phyloP scores from a whole-genome alignment of 2,113 vertebrate species.

The Lasiurus borealis region DNA sequence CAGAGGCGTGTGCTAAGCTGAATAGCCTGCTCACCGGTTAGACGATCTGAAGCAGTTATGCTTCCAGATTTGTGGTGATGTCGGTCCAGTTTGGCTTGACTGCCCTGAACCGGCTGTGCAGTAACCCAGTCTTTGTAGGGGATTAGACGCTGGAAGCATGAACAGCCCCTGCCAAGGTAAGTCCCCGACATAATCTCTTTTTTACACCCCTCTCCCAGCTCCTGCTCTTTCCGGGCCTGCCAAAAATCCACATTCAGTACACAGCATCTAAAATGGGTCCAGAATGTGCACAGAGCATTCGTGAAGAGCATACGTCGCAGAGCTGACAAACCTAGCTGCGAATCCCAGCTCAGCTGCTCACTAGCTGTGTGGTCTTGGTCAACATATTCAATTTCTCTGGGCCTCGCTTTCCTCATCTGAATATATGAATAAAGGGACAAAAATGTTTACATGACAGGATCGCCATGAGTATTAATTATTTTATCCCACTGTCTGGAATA shows the following conservation, averaged over 20 bases:
- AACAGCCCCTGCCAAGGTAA: background rate
- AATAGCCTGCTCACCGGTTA: background rate
- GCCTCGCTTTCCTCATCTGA: conserved; percentile 5
- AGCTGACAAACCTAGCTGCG: background rate
- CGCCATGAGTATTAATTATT: background rate
- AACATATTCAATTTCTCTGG: conserved; percentile 7
- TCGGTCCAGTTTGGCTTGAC: background rate
- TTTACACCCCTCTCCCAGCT: background rate
- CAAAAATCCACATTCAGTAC: background rate
- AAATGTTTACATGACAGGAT: background rate
- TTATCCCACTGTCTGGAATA: background rate
- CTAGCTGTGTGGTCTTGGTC: background rate
- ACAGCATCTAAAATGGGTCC: background rate
- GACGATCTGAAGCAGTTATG: background rate
- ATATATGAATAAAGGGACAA: background rate
- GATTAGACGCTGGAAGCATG: background rate
- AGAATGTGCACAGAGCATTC: background rate
- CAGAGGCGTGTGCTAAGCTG: background rate
- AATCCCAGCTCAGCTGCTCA: background rate
- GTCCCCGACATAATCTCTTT: background rate
- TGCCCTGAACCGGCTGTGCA: background rate
- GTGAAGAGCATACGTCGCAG: background rate
- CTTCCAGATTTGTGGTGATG: background rate
- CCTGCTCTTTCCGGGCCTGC: background rate
- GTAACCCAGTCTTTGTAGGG: background rate